Conservation (phyloP, 2,888 invertebrate species). For the Idaea dimidiata region DNA sequence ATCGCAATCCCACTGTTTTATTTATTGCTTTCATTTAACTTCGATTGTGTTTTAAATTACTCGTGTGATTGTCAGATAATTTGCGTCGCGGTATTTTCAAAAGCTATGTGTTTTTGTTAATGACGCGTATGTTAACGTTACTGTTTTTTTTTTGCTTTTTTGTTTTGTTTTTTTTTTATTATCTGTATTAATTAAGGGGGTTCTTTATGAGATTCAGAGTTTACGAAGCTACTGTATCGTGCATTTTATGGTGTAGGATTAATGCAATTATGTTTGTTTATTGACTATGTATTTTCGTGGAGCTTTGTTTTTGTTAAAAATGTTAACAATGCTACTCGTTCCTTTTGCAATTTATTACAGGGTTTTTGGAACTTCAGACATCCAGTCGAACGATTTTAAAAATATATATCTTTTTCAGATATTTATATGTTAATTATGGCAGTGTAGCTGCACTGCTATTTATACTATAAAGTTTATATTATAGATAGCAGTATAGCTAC, state of each 20-base stretch:
- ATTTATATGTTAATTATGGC: no score
- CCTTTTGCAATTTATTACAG: no score
- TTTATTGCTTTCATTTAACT: conserved; percentile 56
- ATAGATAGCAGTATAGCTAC: no score
- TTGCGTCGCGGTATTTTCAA: conserved; percentile 40
- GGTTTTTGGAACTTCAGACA: no score
- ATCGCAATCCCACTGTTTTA: conserved; percentile 41
- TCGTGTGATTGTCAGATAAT: conserved; percentile 58
- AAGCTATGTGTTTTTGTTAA: conserved; percentile 23
- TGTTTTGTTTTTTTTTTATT: no score
- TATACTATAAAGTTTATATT: no score
- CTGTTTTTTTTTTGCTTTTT: conserved; percentile 15
- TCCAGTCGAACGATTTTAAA: no score
- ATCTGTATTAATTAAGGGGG: not conserved
- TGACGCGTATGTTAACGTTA: conserved; percentile 13
- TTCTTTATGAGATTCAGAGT: not conserved
- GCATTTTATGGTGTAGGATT: not conserved
- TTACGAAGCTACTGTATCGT: not conserved
- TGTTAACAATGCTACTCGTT: no score
- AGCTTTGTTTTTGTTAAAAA: not conserved
- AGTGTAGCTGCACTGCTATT: no score
- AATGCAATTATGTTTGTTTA: not conserved
- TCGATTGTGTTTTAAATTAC: conserved; percentile 60
- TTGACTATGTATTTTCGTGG: not conserved
- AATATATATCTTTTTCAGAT: no score